Evolutionary conservation across 1,140 invertebrate genomes (phyloP).

Genomic region (Ctenoplectra terminalis): DNA sequence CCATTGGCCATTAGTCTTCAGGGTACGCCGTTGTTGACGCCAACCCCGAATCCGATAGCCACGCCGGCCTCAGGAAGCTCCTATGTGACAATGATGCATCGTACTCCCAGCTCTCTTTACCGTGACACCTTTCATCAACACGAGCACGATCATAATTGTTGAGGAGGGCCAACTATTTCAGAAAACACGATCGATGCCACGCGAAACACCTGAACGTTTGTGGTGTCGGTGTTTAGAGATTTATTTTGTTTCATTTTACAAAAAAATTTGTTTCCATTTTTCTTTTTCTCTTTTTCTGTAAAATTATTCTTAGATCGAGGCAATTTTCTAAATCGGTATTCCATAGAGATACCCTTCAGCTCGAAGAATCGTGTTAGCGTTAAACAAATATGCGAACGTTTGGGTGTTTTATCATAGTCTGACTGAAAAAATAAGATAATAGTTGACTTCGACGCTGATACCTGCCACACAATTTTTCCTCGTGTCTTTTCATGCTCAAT

Average conservation of each 20-base stretch:
- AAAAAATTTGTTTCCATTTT: background rate
- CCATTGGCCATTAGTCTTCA: conserved; percentile 86
- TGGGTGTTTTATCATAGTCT: background rate
- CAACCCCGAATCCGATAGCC: conserved; percentile 78
- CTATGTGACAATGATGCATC: conserved; percentile 69
- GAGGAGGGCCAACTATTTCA: background rate
- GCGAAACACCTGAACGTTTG: too few relatives aligned
- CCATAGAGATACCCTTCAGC: too few relatives aligned
- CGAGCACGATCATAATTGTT: conserved; percentile 62
- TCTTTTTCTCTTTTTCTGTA: background rate
- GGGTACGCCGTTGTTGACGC: conserved; percentile 84
- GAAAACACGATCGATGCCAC: background rate
- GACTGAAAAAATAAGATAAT: background rate
- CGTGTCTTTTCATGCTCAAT: background rate
- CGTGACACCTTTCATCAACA: conserved; percentile 68
- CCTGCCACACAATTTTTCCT: background rate
- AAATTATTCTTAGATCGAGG: background rate
- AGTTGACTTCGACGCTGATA: background rate
- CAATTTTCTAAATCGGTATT: background rate
- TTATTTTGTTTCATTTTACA: background rate
- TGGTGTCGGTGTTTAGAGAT: background rate
- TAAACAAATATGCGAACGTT: background rate
- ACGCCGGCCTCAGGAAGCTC: conserved; percentile 70
- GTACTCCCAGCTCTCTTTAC: conserved; percentile 65
- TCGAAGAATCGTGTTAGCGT: too few relatives aligned